Evolutionary conservation across 2,888 invertebrate species (phyloP), one percentile per base, ranked within the genome.

Genomic region (Galeruca laticollis): DNA sequence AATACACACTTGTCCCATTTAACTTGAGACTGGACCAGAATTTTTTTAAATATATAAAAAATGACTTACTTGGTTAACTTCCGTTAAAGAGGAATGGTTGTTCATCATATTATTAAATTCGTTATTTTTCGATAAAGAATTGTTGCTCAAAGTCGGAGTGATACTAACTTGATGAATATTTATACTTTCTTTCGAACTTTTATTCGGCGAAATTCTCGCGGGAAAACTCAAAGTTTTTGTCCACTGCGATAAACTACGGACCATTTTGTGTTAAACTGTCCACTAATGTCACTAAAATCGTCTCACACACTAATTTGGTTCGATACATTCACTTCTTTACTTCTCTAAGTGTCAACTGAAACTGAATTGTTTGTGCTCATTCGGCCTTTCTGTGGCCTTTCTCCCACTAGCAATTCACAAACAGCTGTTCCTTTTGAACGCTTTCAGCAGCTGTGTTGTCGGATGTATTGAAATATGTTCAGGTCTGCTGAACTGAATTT

Each of bases 181-280:
- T 75, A 89, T 89, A 86, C 88, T 87, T 84, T 93, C 93, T 86
- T 93, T 93, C 49, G 91, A 90, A 67, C 90, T 90, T 82, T 93
- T 91, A 84, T 94, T 93, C 15, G 94, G 94, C 71, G 94, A 94
- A 82, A 94, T 89, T 86, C 95, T 89, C 81, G 94, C 92, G 73
- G 95, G 95, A 86, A 95, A 95, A 89, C 94, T 95, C 84, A 95
- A 88, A 79, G 94, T 95, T 89, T 95, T 95, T 86, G 94, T 95
- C 95, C 95, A 95, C 89, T 94, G 94, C 73, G 94, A 91, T 82
- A 95, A 88, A 88, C 94, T 94, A 80, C 95, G 93, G 86, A 94
- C 95, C 95, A 95, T 95, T 83, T 87, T 78, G 49, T 57, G 59
- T 59, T 51, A 57, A 26, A 62, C 37, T 13, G 20, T 54, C 51